Evolutionary conservation across 2,888 invertebrate genomes (phyloP), one percentile per base, ranked within the genome.

Genomic region (Ommatoiulus sabulosus): DNA sequence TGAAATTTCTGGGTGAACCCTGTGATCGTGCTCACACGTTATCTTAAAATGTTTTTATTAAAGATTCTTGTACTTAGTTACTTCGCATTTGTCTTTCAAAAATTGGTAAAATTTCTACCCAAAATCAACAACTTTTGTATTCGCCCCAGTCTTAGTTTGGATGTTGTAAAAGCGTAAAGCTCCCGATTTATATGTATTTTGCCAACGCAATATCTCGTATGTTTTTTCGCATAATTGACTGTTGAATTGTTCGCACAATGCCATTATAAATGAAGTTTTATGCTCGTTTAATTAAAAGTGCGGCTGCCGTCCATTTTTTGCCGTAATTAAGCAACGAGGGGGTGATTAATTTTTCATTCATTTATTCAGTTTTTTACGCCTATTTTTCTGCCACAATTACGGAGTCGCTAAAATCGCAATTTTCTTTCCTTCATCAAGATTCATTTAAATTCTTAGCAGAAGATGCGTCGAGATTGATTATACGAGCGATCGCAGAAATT

Each of bases 321-420:
- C 84, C 3, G 84, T 35, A 84, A 84, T 84, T 84, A 84, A 84
- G 84, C 43, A 84, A 84, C 52, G 44, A 44, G 84, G 43, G n/a
- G 44, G 84, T 84, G 84, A 84, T 84, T 84, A 84, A 84, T 84
- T 84, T 84, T 84, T 84, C 84, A 84, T 84, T 84, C 84, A 84
- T 35, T 84, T 84, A 84, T 84, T n/a, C 44, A 44, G 15, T n/a
- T 84, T 44, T 43, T 84, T 43, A 5, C 5, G 44, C 44, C 6
- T n/a, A 84, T 84, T 17, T n/a, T 7, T 15, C 24, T 35, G 44
- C 43, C 84, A 24, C 43, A 24, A 84, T 35, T 24, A 35, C 10
- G 44, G 12, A 43, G 17, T 35, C 3, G 44, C 17, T 8, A 3
- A 43, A 84, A 84, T 84, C 10, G 84, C 20, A 4, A 84, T 35